Evolutionary conservation across 2,797 vertebrate genomes (phyloP).

Genomic region (Merluccius polli): DNA sequence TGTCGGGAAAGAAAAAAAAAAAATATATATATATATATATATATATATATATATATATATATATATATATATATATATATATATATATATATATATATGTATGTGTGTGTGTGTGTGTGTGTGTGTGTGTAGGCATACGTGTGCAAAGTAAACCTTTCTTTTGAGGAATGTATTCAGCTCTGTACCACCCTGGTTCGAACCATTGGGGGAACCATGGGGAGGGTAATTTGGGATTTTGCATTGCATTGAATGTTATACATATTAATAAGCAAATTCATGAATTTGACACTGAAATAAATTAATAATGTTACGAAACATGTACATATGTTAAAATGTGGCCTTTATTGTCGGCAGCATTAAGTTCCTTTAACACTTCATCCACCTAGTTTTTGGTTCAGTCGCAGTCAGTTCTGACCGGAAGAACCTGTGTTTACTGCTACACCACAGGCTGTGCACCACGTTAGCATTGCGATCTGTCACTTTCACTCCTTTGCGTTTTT

Average conservation of each 20-base stretch:
- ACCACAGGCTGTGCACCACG: slow-evolving; percentile 31
- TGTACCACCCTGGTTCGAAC: slow-evolving; percentile 55
- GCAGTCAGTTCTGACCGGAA: slow-evolving; percentile 57
- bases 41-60: too few relatives aligned
- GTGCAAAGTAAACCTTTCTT: neutral
- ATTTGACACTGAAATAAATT: neutral
- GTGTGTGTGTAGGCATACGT: neutral
- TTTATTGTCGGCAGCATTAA: neutral
- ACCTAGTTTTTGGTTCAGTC: slow-evolving; percentile 40
- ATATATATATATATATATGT: too few relatives aligned
- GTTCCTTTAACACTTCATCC: neutral
- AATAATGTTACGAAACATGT: neutral
- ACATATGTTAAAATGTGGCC: neutral
- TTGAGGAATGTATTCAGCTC: neutral
- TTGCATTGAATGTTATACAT: neutral
- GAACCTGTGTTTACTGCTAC: slow-evolving; percentile 69
- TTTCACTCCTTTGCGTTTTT: neutral
- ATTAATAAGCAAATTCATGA: fast-evolving
- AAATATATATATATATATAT: too few relatives aligned
- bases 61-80: too few relatives aligned
- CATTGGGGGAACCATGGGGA: slow-evolving; percentile 43
- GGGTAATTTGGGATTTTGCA: fast-evolving
- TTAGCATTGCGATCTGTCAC: slow-evolving; percentile 20
- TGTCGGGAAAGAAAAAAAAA: too few relatives aligned
- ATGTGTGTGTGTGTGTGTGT: neutral